Evolutionary conservation across 2,113 vertebrate species (phyloP), one percentile per base, ranked within the genome.

Genomic region (Delphinus delphis): DNA sequence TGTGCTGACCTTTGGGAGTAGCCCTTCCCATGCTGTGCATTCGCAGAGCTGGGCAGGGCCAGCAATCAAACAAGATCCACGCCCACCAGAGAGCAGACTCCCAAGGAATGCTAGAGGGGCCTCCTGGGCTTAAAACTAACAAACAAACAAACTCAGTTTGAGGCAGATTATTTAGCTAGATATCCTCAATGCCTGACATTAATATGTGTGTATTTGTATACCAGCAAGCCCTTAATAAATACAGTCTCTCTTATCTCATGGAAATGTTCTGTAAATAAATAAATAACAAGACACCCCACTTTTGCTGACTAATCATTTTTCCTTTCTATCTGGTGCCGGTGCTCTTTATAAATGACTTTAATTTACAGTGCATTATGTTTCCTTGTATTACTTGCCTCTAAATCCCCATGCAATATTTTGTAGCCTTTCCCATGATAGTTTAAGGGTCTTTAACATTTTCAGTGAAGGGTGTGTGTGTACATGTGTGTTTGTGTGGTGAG

Each of bases 291-390:
- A 94, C 79, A 96, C 36, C 87, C 65, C 76, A 86, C 85, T 90
- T 97, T 95, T 98, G 98, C 98, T 98, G 98, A 98, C 96, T 96
- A 97, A 98, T 96, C 97, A 96, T 76, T 90, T 95, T 65, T 13
- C 12, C 79, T 44, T 95, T 93, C 71, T 97, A 68, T 83, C 23
- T 68, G 71, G 80, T 97, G 96, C 94, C 74, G 82, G 95, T 97
- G 98, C 97, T 88, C 90, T 97, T 99, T 99, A 99, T 99, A 99
- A 99, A 99, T 99, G 97, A 98, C 99, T 99, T 99, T 99, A 99
- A 99, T 99, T 99, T 99, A 99, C 99, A 98, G 98, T 95, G 93
- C 90, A 93, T 99, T 99, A 98, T 98, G 98, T 98, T 98, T 98
- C 95, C 96, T 53, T 90, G 50, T 97, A 91, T 83, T 95, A 85